phyloP scores from a whole-genome alignment of 2,113 vertebrate species.

The Macroglossus sobrinus region DNA sequence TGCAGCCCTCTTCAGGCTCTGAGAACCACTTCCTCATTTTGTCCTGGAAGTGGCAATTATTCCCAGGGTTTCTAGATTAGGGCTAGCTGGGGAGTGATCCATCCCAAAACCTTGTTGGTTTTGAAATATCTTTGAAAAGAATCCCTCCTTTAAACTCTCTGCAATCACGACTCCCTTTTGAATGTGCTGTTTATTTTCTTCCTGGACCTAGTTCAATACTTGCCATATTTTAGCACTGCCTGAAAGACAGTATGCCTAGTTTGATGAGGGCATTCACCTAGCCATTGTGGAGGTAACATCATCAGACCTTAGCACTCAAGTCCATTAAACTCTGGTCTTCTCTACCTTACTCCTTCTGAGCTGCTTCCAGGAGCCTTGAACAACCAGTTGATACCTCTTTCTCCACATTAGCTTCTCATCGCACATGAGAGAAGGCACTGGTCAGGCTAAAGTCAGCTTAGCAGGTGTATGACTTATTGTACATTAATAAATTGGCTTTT shows the following conservation, averaged over 20 bases:
- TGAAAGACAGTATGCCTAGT: not conserved
- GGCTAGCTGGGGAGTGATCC: not conserved
- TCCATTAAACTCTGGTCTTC: not conserved
- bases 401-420: not conserved
- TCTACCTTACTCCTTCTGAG: not conserved
- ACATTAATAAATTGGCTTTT: not conserved
- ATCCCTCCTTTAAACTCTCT: not conserved
- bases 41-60: not conserved
- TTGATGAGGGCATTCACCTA: not conserved
- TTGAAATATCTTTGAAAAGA: conserved; percentile 7
- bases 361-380: not conserved
- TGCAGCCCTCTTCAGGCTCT: not conserved
- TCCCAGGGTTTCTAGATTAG: not conserved
- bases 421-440: not conserved
- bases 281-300: not conserved
- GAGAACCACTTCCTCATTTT: not conserved
- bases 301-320: not conserved
- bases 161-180: not conserved
- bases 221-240: not conserved
- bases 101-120: not conserved
- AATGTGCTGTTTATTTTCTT: not conserved
- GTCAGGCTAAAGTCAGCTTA: not conserved
- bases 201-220: not conserved
- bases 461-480: not conserved
- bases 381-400: not conserved